Evolutionary conservation across 37 sponge, comb jelly and placozoan species (phyloP), one percentile per base, ranked within the genome.

Genomic region (Beroe ovata): DNA sequence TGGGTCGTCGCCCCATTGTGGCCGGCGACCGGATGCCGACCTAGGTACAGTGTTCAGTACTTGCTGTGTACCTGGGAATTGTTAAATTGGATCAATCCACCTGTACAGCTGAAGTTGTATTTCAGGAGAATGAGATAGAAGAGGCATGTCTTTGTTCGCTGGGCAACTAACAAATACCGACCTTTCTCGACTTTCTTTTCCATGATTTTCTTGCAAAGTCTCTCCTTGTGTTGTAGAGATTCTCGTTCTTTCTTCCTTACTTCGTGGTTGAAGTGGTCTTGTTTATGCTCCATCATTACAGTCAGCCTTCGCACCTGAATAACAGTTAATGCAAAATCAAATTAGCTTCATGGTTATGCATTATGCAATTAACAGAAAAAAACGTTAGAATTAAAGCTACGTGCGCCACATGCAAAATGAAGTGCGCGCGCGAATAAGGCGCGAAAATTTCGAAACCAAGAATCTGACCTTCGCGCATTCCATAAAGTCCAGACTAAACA

Each of bases 221-320:
- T 90, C 60, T 92, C 91, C 66, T 92, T 94, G 23, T 92, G 88
- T 64, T 93, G 61, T 14, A 62, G 32, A 39, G 89, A 90, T 47
- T 94, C 94, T 60, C 91, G 90, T 88, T 94, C 94, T 59, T 88
- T 92, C 91, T 94, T 94, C 77, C 89, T 92, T 20, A 60, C 71
- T 33, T 94, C 94, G 40, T 94, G 94, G 37, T 28, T 84, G 62
- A 81, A 71, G 54, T 94, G 93, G 14, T 89, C 89, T 64, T 94
- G 92, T 54, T 92, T 92, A 90, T 94, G 92, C 91, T 92, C 92
- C 92, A 94, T 92, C 72, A 90, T 92, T 38, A 89, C 29, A 61
- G 91, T 91, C 64, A 93, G 89, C 58, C 91, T 72, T 25, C 64
- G 88, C 32, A 92, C 91, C 91, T 93, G 26, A 58, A n/a, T n/a